phyloP scores from a whole-genome alignment of 2,888 invertebrate genomes.

The Andrena marginata region DNA sequence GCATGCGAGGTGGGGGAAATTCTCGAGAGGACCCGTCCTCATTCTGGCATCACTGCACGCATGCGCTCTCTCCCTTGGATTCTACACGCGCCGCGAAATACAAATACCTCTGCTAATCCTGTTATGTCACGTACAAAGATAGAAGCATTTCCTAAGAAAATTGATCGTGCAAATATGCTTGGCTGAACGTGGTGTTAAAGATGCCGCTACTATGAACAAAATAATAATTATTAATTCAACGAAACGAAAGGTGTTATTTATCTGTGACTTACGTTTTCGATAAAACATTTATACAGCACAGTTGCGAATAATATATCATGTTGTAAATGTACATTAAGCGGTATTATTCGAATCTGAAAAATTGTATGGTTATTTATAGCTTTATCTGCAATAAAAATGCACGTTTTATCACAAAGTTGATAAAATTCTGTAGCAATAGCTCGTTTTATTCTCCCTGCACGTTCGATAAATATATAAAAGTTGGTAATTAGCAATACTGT shows the following conservation, averaged over 20 bases:
- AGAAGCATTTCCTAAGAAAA: background rate
- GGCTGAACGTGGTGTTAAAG: background rate
- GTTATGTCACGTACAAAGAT: background rate
- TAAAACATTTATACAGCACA: too few relatives aligned
- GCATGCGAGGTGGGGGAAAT: too few relatives aligned
- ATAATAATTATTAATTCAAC: background rate
- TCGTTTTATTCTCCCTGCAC: constrained; percentile 1
- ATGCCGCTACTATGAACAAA: background rate
- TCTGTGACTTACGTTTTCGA: too few relatives aligned
- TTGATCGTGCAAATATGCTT: background rate
- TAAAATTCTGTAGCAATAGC: constrained; percentile 29
- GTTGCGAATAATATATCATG: background rate
- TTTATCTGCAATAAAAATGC: constrained; percentile 34
- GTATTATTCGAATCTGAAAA: background rate
- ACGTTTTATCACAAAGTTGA: constrained; percentile 14
- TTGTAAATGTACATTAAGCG: background rate
- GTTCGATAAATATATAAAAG: constrained; percentile 32
- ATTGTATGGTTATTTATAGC: constrained; percentile 14
- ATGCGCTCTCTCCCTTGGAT: constrained; percentile 19
- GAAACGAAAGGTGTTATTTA: too few relatives aligned
- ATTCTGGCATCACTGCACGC: too few relatives aligned
- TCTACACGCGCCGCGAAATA: constrained; percentile 24
- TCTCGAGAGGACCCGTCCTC: too few relatives aligned
- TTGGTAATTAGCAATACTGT: constrained; percentile 28
- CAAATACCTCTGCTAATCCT: constrained; percentile 1